phyloP scores from a whole-genome alignment of 2,797 vertebrate genomes.

The Forpus xanthops region DNA sequence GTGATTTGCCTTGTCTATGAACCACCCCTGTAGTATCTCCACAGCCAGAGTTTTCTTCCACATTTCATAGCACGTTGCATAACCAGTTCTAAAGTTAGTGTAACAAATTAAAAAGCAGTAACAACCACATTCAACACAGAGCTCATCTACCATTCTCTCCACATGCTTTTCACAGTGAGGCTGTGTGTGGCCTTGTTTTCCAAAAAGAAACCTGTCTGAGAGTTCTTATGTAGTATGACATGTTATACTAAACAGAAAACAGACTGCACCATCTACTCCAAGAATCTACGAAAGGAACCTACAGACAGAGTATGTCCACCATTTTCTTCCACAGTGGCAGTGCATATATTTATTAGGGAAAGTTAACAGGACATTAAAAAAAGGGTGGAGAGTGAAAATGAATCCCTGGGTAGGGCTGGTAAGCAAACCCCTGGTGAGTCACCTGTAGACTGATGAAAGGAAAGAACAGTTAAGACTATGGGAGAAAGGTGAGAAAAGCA shows the following conservation, averaged over 20 bases:
- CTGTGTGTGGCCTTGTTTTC: background rate
- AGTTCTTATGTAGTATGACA: background rate
- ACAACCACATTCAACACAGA: background rate
- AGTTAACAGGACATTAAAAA: background rate
- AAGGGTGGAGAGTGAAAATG: background rate
- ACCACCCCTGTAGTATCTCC: background rate
- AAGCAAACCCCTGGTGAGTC: background rate
- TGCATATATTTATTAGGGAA: background rate
- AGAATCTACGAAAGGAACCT: background rate
- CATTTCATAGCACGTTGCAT: background rate
- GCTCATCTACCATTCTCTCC: background rate
- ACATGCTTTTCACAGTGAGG: background rate
- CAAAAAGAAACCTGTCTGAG: background rate
- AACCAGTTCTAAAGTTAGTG: background rate
- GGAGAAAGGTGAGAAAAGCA: background rate
- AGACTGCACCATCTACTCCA: background rate
- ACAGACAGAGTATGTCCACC: background rate
- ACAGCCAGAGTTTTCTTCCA: background rate
- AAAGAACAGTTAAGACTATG: background rate
- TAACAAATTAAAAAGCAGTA: background rate
- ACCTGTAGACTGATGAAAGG: background rate
- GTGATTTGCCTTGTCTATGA: background rate
- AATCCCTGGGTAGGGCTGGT: background rate
- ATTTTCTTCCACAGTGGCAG: background rate
- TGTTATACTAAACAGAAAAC: background rate